Evolutionary conservation across 2,888 invertebrate species (phyloP).

Genomic region (Spilosoma lubricipeda): DNA sequence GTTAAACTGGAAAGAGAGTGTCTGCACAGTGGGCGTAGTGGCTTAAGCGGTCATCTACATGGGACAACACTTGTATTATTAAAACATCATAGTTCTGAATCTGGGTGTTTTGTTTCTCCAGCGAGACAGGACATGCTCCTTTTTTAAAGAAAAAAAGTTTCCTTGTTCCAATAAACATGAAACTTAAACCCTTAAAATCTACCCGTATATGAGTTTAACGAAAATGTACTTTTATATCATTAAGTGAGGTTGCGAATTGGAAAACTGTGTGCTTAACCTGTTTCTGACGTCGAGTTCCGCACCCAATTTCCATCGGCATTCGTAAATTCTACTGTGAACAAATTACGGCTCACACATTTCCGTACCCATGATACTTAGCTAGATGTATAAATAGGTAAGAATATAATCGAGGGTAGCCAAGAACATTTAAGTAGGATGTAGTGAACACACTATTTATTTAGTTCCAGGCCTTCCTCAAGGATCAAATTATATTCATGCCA

Average conservation of each 20-base stretch:
- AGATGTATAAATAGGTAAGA: background rate
- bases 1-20: too few relatives aligned
- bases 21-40: too few relatives aligned
- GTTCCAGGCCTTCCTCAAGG: too few relatives aligned
- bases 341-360: background rate
- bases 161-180: background rate
- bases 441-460: background rate
- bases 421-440: background rate
- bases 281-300: background rate
- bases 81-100: too few relatives aligned
- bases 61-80: too few relatives aligned
- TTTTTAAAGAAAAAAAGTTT: background rate
- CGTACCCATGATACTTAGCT: background rate
- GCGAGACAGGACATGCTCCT: too few relatives aligned
- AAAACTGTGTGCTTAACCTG: constrained; percentile 1
- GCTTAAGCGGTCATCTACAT: too few relatives aligned
- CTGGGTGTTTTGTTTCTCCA: too few relatives aligned
- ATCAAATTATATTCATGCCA: too few relatives aligned
- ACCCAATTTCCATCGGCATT: background rate
- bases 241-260: background rate
- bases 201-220: background rate
- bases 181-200: background rate
- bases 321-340: background rate
- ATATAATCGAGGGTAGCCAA: background rate
- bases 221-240: background rate